Base-by-base conservation (phyloP, 2,888 invertebrate genomes). In the Ceratothoa steindachneri region DNA sequence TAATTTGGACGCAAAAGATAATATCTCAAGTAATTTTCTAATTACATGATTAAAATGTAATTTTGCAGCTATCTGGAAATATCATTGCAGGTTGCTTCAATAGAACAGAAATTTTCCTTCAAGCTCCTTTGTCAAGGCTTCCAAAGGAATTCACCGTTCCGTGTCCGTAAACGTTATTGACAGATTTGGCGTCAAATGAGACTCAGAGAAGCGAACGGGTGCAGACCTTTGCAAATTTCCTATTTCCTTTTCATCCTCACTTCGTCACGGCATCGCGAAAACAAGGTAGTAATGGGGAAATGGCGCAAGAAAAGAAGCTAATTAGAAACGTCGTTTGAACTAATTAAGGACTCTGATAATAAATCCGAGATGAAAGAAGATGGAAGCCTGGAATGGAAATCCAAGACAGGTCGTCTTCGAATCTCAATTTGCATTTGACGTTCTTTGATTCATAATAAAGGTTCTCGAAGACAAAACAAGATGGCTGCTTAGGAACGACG, bases 301-400 rank as follows among this genome's bases (percentile, higher is more conserved):
- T n/a, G 24, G 27, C 24, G 60, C 12, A 60, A 24, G 27, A 60
- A 60, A 60, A 24, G 27, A 60, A 24, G 27, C n/a, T 24, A 22
- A 60, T 22, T 60, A 22, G 12, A n/a, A 24, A 12, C 60, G 60
- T 60, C 60, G 22, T 60, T 60, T 60, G 22, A 60, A 60, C 60
- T 60, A 60, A 60, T 60, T 60, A 60, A 60, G 60, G 60, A 60
- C 60, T 60, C 60, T 60, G 60, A 60, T 60, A 60, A 60, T 60
- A 60, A 60, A 60, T 60, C 60, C 60, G n/a, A 60, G 60, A 60
- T 60, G 60, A 60, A 60, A 60, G 60, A 22, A 60, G 60, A 60
- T 60, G 60, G 22, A 60, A 24, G 22, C 22, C 52, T 9, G 1
- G 3, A 60, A 4, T 24, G 24, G 60, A 60, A 2, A 60, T 60